Evolutionary conservation across 2,797 vertebrate genomes (phyloP).

Genomic region (Chlorospingus flavigularis): DNA sequence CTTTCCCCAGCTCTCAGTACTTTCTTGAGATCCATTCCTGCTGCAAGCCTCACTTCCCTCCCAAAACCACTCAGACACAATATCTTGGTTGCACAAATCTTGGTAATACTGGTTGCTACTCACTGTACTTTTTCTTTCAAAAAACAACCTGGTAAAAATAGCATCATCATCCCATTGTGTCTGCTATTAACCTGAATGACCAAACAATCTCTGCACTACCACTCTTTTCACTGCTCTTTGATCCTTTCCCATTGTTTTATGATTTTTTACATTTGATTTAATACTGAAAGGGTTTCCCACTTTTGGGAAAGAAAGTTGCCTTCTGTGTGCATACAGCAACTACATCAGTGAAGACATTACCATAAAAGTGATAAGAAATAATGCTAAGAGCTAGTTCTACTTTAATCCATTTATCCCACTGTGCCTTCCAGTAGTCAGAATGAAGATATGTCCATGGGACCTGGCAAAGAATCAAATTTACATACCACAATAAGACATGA

Average conservation of each 20-base stretch:
- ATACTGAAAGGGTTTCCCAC: not conserved
- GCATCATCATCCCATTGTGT: not conserved
- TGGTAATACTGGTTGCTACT: not conserved
- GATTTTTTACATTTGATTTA: not conserved
- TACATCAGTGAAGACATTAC: conserved; percentile 24
- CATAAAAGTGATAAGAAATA: conserved; percentile 55
- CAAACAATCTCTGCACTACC: not conserved
- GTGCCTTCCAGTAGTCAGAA: conserved; percentile 43
- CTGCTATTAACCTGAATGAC: not conserved
- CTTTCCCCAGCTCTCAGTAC: not conserved
- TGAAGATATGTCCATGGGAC: conserved; percentile 50
- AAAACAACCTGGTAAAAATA: not conserved
- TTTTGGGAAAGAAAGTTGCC: not conserved
- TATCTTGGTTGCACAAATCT: not conserved
- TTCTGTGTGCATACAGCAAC: not conserved
- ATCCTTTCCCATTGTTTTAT: not conserved
- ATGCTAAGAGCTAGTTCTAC: conserved; percentile 24
- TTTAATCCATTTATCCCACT: conserved; percentile 57
- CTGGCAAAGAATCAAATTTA: conserved; percentile 42
- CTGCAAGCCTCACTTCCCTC: not conserved
- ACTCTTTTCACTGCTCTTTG: not conserved
- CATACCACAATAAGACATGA: conserved; percentile 45
- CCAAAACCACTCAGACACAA: not conserved
- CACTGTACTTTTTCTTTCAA: not conserved
- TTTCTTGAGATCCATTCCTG: not conserved